Conservation (phyloP, 2,888 invertebrate genomes). For the Drosophila ezoana region DNA sequence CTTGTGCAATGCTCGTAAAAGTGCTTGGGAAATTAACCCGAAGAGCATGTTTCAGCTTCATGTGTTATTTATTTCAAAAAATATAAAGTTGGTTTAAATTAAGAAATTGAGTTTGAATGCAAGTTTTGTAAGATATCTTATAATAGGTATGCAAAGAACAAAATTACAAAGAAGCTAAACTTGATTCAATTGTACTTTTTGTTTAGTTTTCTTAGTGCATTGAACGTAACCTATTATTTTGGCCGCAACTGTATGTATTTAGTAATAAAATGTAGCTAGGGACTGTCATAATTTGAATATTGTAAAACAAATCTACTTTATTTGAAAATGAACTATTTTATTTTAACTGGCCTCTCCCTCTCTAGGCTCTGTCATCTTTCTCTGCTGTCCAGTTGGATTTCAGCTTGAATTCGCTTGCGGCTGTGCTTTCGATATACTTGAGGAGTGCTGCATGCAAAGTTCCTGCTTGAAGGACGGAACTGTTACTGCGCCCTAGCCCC, state of each 20-base stretch:
- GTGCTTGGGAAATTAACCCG: slow-evolving; percentile 51
- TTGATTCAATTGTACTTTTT: too few relatives aligned
- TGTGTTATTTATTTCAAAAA: neutral
- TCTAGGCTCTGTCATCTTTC: neutral
- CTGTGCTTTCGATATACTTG: neutral
- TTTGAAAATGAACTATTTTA: too few relatives aligned
- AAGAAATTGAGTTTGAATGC: too few relatives aligned
- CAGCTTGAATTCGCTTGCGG: neutral
- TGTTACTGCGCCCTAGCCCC: neutral
- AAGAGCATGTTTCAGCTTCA: slow-evolving; percentile 33
- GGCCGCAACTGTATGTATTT: too few relatives aligned
- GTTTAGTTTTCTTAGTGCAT: too few relatives aligned
- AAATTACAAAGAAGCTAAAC: too few relatives aligned
- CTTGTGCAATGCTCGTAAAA: slow-evolving; percentile 64
- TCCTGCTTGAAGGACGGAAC: neutral
- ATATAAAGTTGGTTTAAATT: neutral
- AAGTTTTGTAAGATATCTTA: too few relatives aligned
- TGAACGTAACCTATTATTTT: too few relatives aligned
- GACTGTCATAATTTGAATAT: too few relatives aligned
- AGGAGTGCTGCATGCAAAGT: slow-evolving; percentile 27
- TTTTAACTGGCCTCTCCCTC: neutral
- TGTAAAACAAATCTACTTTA: too few relatives aligned
- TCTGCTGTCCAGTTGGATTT: neutral
- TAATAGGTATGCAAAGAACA: too few relatives aligned
- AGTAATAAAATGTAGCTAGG: too few relatives aligned